Conservation (phyloP, 2,888 invertebrate genomes). For the Eubasilissa splendida region DNA sequence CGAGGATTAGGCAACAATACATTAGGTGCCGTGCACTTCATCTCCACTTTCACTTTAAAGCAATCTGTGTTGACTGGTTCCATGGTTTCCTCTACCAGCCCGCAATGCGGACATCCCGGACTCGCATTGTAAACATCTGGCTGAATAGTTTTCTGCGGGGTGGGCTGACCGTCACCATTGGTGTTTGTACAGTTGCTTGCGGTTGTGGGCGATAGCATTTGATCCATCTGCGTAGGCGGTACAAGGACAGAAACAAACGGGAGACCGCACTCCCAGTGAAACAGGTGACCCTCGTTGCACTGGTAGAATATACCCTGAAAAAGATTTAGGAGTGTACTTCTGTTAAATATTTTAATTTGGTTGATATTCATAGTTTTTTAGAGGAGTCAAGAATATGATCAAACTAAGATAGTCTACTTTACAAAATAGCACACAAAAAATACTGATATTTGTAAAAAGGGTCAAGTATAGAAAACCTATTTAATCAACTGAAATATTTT, state of each 20-base stretch:
- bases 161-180: conserved; percentile 59
- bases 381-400: no score
- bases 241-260: conserved; percentile 60
- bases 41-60: conserved; percentile 63
- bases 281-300: conserved; percentile 85
- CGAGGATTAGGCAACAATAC: conserved; percentile 68
- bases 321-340: neutral
- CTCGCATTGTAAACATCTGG: conserved; percentile 45
- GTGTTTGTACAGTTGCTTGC: neutral
- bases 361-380: no score
- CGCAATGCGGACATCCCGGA: conserved; percentile 70
- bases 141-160: neutral
- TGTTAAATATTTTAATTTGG: no score
- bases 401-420: no score
- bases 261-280: conserved; percentile 86
- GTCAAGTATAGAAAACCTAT: no score
- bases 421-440: no score
- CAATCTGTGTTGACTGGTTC: conserved; percentile 64
- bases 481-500: no score
- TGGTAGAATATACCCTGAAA: conserved; percentile 86
- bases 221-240: conserved; percentile 39
- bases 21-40: conserved; percentile 66
- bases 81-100: conserved; percentile 66
- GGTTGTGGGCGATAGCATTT: neutral
- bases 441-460: no score